Percentiles rank a stretch among this genome's conserved stretches.
Conservation (phyloP, 2,888 invertebrate genomes). For the Pachymerium ferrugineum region DNA sequence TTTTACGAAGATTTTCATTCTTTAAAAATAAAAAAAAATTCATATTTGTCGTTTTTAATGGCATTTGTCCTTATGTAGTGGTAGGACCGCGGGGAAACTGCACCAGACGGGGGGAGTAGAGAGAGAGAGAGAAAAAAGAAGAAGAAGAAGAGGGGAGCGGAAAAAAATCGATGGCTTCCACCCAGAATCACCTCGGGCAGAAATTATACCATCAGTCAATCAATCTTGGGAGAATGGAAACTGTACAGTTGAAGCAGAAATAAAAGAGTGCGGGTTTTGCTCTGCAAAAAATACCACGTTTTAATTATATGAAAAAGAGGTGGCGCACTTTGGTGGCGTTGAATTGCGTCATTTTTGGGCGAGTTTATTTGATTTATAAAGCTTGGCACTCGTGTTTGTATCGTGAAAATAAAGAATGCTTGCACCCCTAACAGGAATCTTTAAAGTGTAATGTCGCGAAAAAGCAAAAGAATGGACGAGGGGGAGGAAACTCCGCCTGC, state of each 20-base stretch:
- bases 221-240: constrained; percentile 8
- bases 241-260: constrained; percentile 18
- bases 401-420: constrained; percentile 6
- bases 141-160: not conserved
- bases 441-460: constrained; percentile 21
- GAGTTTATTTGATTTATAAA: not conserved
- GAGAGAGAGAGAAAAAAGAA: not conserved
- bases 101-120: constrained; percentile 8
- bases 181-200: constrained; percentile 21
- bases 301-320: not conserved
- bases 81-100: constrained; percentile 6
- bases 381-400: not conserved
- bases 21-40: not conserved
- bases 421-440: not conserved
- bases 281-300: not conserved
- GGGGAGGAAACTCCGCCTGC: constrained; percentile 21
- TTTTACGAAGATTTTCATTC: not conserved
- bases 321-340: too few species aligned
- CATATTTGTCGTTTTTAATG: constrained; percentile 21
- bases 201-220: constrained; percentile 21
- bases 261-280: constrained; percentile 7
- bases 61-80: constrained; percentile 16
- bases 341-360: not conserved
- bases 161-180: constrained; percentile 18
- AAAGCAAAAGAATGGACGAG: constrained; percentile 21